Conservation (phyloP, 2,113 vertebrate genomes). For the Stegastes partitus region DNA sequence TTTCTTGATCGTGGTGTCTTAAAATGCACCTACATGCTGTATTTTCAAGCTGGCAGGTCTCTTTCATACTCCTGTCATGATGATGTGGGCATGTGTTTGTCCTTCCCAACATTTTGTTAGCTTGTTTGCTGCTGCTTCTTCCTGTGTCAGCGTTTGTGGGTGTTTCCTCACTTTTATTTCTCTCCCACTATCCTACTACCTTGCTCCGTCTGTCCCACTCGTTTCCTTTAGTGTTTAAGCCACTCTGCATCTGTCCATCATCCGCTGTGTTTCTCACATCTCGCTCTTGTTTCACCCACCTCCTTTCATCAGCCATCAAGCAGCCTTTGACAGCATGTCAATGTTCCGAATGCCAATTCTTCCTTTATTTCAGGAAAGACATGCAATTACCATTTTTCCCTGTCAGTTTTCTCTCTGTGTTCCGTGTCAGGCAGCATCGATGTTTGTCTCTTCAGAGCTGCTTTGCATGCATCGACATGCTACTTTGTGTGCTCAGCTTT, state of each 20-base stretch:
- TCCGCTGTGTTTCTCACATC: constrained; percentile 13
- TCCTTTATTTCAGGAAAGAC: constrained; percentile 61
- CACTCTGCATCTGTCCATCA: constrained; percentile 36
- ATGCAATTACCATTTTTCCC: constrained; percentile 60
- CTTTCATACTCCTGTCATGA: not conserved
- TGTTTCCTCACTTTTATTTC: constrained; percentile 36
- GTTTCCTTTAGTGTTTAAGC: not conserved
- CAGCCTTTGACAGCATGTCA: constrained; percentile 62
- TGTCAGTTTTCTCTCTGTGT: constrained; percentile 44
- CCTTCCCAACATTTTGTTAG: not conserved
- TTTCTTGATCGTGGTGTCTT: not conserved
- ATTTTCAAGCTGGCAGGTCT: not conserved
- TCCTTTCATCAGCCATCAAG: constrained; percentile 69
- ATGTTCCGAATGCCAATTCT: constrained; percentile 63
- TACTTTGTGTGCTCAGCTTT: constrained; percentile 11
- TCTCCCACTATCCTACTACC: not conserved
- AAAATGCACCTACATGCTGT: not conserved
- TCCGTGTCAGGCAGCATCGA: constrained; percentile 32
- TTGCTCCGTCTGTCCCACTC: constrained; percentile 15
- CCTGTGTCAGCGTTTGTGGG: constrained; percentile 28
- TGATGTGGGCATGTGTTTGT: not conserved
- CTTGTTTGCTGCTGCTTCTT: not conserved
- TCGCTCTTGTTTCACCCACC: constrained; percentile 30
- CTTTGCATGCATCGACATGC: constrained; percentile 38
- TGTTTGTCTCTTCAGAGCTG: constrained; percentile 32